phyloP scores from a whole-genome alignment of 2,888 invertebrate genomes.

The Ditylenchus weischeri region DNA sequence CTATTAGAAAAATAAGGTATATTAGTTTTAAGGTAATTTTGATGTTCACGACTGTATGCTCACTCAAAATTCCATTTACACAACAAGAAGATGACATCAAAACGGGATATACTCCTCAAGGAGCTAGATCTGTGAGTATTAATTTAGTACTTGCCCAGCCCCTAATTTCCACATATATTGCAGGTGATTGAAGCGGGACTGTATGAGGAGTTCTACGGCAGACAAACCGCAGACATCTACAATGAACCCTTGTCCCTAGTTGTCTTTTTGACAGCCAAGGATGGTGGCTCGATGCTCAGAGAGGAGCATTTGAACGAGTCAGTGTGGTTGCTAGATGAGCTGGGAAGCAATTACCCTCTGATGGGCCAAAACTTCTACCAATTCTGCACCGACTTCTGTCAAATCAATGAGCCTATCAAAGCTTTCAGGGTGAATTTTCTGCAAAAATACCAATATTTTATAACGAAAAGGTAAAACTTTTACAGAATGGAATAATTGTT shows the following conservation, averaged over 20 bases:
- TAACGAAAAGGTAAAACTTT: not conserved
- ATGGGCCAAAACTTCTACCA: conserved; percentile 41
- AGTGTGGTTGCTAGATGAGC: conserved; percentile 41
- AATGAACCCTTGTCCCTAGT: conserved; percentile 46
- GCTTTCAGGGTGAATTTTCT: conserved; percentile 43
- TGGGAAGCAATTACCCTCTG: conserved; percentile 36
- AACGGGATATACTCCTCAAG: conserved; percentile 52
- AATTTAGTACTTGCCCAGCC: not conserved
- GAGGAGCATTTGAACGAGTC: conserved; percentile 43
- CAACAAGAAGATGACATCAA: conserved; percentile 54
- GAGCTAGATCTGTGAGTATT: conserved; percentile 39
- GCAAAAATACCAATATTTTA: not conserved
- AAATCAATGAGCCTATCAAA: conserved; percentile 50
- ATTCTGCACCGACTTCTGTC: conserved; percentile 52
- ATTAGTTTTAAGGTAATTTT: conserved; percentile 48
- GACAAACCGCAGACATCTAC: conserved; percentile 31
- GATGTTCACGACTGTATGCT: conserved; percentile 45
- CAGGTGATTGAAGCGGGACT: not conserved
- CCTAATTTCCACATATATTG: not conserved
- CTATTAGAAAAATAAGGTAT: too few species aligned
- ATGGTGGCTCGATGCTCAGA: conserved; percentile 42
- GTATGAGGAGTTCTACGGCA: conserved; percentile 10
- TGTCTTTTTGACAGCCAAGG: conserved; percentile 45
- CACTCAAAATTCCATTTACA: conserved; percentile 50
- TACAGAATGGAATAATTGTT: conserved; percentile 44